phyloP scores from a whole-genome alignment of 2,797 vertebrate species.

The Bradypodion pumilum region DNA sequence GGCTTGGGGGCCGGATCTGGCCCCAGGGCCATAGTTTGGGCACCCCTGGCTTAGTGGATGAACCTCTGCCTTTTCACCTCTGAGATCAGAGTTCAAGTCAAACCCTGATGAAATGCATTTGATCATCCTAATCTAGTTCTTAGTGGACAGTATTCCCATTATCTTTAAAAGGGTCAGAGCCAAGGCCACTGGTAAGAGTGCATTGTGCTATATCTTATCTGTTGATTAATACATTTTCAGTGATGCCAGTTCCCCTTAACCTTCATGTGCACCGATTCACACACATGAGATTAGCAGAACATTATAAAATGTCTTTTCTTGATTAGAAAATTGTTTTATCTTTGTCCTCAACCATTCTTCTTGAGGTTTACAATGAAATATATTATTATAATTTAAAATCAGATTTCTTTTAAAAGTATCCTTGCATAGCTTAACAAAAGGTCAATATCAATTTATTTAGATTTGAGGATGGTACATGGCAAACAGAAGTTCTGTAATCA shows the following conservation, averaged over 20 bases:
- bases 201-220: constrained; percentile 67
- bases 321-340: constrained; percentile 34
- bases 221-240: constrained; percentile 74
- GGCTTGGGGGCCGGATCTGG: too few relatives aligned
- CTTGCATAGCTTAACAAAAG: constrained; percentile 20
- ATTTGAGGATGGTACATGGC: constrained; percentile 21
- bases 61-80: constrained; percentile 74
- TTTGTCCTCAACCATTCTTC: background rate
- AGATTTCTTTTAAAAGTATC: constrained; percentile 33
- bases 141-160: constrained; percentile 76
- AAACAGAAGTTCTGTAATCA: constrained; percentile 39
- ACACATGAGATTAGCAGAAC: constrained; percentile 53
- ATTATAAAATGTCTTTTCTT: constrained; percentile 42
- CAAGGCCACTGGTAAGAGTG: constrained; percentile 70
- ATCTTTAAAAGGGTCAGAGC: constrained; percentile 75
- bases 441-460: constrained; percentile 20
- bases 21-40: too few relatives aligned
- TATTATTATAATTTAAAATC: constrained; percentile 13
- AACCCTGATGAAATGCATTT: constrained; percentile 74
- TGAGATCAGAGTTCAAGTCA: constrained; percentile 75
- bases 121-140: constrained; percentile 74
- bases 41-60: constrained; percentile 73
- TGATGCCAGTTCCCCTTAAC: constrained; percentile 62
- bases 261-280: constrained; percentile 50
- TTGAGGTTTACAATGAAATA: constrained; percentile 39